Evolutionary conservation across 2,797 vertebrate species (phyloP).

Genomic region (Graptemys geographica): DNA sequence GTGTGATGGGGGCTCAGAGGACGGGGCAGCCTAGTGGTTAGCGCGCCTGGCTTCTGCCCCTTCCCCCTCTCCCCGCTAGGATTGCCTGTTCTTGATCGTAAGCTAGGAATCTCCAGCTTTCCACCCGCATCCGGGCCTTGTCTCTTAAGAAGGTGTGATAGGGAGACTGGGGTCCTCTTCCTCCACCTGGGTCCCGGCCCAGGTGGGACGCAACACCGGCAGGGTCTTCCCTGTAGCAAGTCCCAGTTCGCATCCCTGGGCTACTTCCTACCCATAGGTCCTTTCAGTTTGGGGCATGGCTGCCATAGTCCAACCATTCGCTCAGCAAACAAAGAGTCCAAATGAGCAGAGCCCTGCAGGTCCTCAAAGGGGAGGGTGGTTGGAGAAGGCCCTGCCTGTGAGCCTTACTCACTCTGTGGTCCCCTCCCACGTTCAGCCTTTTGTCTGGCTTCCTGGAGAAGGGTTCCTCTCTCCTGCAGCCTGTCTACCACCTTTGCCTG

Average conservation of each 20-base stretch:
- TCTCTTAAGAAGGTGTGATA: neutral
- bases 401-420: neutral
- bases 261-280: neutral
- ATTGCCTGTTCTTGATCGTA: neutral
- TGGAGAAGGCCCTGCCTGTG: neutral
- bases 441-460: neutral
- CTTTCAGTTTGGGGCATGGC: neutral
- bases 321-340: neutral
- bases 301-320: neutral
- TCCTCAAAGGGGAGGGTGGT: too few relatives aligned
- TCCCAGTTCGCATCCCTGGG: neutral
- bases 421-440: neutral
- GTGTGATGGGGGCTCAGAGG: neutral
- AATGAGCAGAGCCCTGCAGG: neutral
- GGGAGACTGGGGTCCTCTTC: neutral
- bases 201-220: neutral
- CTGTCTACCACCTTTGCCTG: neutral
- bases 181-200: neutral
- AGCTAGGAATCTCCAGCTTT: neutral
- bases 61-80: fast-evolving
- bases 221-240: neutral
- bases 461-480: neutral
- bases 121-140: neutral
- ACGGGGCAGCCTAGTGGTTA: neutral
- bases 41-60: neutral